Evolutionary conservation across 2,888 invertebrate genomes (phyloP).

Genomic region (Horisme vitalbata): DNA sequence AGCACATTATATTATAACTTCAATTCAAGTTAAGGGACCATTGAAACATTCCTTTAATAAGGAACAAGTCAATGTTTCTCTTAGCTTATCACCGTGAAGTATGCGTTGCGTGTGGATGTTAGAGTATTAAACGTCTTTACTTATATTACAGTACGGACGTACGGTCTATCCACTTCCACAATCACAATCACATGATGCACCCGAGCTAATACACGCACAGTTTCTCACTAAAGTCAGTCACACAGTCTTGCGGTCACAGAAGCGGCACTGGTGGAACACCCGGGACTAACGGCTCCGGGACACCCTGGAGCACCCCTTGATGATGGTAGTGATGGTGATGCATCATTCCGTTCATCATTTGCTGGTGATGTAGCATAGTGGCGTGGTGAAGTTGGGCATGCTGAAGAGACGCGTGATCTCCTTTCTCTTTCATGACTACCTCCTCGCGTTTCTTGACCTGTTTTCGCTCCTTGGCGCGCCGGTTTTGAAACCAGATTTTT

Average conservation of each 20-base stretch:
- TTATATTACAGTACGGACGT: slow-evolving; percentile 34
- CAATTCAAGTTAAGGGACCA: too few species aligned
- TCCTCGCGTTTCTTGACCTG: slow-evolving; percentile 93
- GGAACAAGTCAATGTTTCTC: too few species aligned
- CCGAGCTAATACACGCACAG: slow-evolving; percentile 6
- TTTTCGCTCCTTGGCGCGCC: slow-evolving; percentile 96
- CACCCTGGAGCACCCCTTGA: slow-evolving; percentile 77
- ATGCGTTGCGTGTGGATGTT: background rate
- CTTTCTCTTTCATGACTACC: slow-evolving; percentile 84
- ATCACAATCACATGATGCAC: slow-evolving; percentile 58
- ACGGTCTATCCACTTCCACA: slow-evolving; percentile 59
- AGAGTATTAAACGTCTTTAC: slow-evolving; percentile 43
- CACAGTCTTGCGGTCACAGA: slow-evolving; percentile 75
- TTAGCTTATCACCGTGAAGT: too few species aligned
- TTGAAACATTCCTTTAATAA: too few species aligned
- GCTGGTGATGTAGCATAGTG: slow-evolving; percentile 79
- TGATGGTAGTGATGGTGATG: slow-evolving; percentile 79
- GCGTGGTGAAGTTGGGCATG: slow-evolving; percentile 80
- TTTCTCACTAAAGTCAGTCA: slow-evolving; percentile 54
- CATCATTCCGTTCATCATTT: slow-evolving; percentile 81
- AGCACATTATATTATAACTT: background rate
- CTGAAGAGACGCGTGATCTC: slow-evolving; percentile 75
- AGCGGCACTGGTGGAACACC: slow-evolving; percentile 74
- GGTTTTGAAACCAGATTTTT: slow-evolving; percentile 95
- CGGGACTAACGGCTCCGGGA: slow-evolving; percentile 76